Evolutionary conservation across 2,797 vertebrate species (phyloP), one percentile per base, ranked within the genome.

Genomic region (Xiphorhynchus erythropygius): DNA sequence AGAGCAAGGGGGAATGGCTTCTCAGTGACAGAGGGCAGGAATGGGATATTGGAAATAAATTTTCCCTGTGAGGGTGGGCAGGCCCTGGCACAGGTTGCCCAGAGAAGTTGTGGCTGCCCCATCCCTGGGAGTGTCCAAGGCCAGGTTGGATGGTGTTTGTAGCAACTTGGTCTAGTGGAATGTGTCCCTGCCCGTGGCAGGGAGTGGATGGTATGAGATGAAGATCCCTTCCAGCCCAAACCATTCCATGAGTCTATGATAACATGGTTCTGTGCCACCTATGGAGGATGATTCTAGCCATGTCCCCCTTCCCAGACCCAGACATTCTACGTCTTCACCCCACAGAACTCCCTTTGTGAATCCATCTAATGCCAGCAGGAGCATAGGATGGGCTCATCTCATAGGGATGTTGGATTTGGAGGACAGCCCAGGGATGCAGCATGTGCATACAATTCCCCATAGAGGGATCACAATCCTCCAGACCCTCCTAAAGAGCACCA

Each of bases 401-500:
- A 1, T 14, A 18, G 11, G 2, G 11, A 41, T 23, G 46, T 12
- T 60, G 44, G 49, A 46, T 53, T 7, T 64, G 44, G 13, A 28
- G 59, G 22, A 17, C 11, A 79, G 24, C 35, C 63, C 57, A 41
- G 47, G 18, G n/a, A 42, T 84, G 3, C 62, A 44, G 47, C 44
- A 27, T 1, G 3, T 5, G 46, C 60, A 5, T 60, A 67, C 30
- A 44, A 10, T 46, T 81, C 69, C 63, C 13, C 4, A 4, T 47
- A n/a, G n/a, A 55, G 30, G 19, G 68, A 52, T 27, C 25, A 37
- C 65, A 49, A 6, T 79, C 8, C 18, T 41, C 25, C 21, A 4
- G 3, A 23, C 2, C 13, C 1, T 13, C 39, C 39, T 1, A 32
- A 57, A 46, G 37, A 2, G 0, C 1, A 2, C 14, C 0, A 3